Percentiles rank a stretch among this genome's conserved stretches.
Evolutionary conservation across 2,888 invertebrate species (phyloP).

Genomic region (Eupelmus urozonus): DNA sequence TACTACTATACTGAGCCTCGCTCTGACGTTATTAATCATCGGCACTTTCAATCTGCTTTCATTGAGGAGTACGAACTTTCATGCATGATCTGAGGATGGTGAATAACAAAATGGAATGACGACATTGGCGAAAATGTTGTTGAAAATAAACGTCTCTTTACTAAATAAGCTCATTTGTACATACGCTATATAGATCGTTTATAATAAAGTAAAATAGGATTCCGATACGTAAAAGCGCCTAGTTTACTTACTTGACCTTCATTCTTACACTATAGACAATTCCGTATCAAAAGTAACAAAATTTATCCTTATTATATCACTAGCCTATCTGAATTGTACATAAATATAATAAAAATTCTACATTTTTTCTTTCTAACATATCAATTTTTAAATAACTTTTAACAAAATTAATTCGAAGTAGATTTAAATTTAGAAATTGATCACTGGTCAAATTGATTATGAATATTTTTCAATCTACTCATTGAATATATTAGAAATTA

Average conservation of each 20-base stretch:
- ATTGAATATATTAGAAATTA: too few relatives aligned
- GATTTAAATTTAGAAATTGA: too few relatives aligned
- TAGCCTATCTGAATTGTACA: background rate
- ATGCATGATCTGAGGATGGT: conserved; percentile 30
- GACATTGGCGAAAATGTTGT: conserved; percentile 22
- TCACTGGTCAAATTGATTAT: too few relatives aligned
- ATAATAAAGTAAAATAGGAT: conserved; percentile 51
- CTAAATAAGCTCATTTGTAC: conserved; percentile 51
- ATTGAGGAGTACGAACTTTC: conserved; percentile 17
- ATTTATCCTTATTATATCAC: conserved; percentile 1
- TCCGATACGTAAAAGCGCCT: conserved; percentile 33
- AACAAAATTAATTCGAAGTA: too few relatives aligned
- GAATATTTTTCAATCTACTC: too few relatives aligned
- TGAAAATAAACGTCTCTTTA: conserved; percentile 51
- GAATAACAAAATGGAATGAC: too few relatives aligned
- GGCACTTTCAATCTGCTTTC: background rate
- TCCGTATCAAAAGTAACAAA: conserved; percentile 27
- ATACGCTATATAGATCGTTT: conserved; percentile 54
- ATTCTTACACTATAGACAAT: conserved; percentile 17
- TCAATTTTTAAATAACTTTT: too few relatives aligned
- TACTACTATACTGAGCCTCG: background rate
- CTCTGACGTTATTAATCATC: conserved; percentile 11
- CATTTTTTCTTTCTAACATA: too few relatives aligned
- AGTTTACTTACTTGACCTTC: conserved; percentile 2
- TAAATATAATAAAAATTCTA: too few relatives aligned